Evolutionary conservation across 1,140 invertebrate genomes (phyloP), one percentile per base, ranked within the genome.

Genomic region (Drosophila punjabiensis): DNA sequence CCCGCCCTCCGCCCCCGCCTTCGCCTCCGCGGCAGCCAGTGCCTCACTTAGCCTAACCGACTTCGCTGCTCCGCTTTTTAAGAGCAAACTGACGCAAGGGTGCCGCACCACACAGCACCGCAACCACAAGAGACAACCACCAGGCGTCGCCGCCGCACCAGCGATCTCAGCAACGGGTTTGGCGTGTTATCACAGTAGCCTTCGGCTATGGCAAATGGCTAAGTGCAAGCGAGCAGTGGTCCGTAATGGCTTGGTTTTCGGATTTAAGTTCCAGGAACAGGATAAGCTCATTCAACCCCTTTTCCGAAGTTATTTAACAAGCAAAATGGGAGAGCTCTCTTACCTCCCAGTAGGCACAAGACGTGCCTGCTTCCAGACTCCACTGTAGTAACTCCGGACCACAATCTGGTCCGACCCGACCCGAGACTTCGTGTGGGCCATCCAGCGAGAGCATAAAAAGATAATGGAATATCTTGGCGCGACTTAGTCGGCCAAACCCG

Each of bases 71-170:
- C 60, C 69, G 66, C 74, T 88, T 81, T 78, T 89, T 82, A 75
- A 89, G 85, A 89, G 85, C 85, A 89, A 81, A 82, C 86, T 89
- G 85, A 89, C 86, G 85, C 81, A 89, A 85, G 85, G 85, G 85
- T 88, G 80, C 66, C 81, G 37, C 70, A 53, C 24, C 75, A 58
- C 32, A 45, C 24, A 64, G 20, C 73, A 65, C 41, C 56, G 48
- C 32, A 59, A 58, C 43, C 58, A 41, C 48, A 55, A 77, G 69
- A 62, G 39, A 60, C 69, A 68, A 55, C 58, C 80, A 67, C 60
- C 70, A 48, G 28, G 70, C 43, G 62, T 33, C 58, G 59, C 61
- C 67, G 33, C 48, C 48, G 71, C 76, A 68, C 67, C 59, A 56
- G 67, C 62, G 55, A 64, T 66, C 64, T 69, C 52, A 28, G 64